Conservation (phyloP, 2,113 vertebrate genomes). For the Poicephalus gulielmi region DNA sequence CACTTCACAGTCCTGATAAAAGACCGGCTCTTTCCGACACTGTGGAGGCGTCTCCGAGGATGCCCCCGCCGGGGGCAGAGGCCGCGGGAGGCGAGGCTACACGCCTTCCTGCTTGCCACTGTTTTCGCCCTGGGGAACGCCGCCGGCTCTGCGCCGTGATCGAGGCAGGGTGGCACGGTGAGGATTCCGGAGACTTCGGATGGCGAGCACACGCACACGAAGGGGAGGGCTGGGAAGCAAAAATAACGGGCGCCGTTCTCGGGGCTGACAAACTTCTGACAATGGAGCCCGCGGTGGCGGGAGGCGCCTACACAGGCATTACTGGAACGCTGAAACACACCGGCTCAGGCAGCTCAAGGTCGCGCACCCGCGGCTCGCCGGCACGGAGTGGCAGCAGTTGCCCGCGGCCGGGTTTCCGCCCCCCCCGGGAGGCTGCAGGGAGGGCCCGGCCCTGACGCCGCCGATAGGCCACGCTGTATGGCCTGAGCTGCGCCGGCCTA, state of each 20-base stretch:
- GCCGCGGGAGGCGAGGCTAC: background rate
- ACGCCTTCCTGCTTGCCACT: background rate
- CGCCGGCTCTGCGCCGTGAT: background rate
- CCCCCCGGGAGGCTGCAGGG: too few relatives aligned
- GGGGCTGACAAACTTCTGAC: background rate
- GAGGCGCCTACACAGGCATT: rapidly evolving
- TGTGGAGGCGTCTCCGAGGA: background rate
- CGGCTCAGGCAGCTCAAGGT: background rate
- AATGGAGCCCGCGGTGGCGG: background rate
- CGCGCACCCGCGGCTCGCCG: background rate
- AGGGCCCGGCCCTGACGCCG: background rate
- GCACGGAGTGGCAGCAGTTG: background rate
- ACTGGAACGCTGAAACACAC: background rate
- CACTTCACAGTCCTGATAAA: rapidly evolving
- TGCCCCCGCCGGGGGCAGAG: background rate
- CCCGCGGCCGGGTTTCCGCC: background rate
- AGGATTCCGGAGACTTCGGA: too few relatives aligned
- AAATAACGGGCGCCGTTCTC: too few relatives aligned
- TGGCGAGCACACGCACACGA: background rate
- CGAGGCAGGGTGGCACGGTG: rapidly evolving
- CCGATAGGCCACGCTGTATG: background rate
- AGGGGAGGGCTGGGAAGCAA: background rate
- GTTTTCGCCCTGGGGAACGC: background rate
- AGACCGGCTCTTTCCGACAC: background rate
- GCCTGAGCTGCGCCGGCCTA: background rate